These are phyloP conservation scores for Diglossa brunneiventris DNA, from an alignment of 2,113 vertebrate genomes.

Conservation along the genomic window DNA sequence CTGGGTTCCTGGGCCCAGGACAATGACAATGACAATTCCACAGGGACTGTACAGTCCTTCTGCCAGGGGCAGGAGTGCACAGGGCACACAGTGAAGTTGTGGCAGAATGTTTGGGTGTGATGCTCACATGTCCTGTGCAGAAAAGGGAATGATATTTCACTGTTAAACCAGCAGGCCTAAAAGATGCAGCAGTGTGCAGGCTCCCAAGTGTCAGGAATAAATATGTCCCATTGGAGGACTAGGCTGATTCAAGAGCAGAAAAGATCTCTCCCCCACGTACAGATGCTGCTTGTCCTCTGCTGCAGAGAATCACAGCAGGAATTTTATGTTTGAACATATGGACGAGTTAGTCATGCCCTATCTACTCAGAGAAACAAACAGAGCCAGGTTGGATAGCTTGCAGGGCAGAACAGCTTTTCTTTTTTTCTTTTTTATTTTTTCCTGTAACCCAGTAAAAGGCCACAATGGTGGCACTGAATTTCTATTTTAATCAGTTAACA, in stretches of 20 bases:
- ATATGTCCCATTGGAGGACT: neutral
- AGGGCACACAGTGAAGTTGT: neutral
- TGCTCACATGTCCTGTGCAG: neutral
- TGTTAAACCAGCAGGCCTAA: neutral
- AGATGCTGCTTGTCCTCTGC: slow-evolving; percentile 48
- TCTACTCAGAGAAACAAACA: slow-evolving; percentile 60
- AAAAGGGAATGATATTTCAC: neutral
- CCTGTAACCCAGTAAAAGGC: neutral
- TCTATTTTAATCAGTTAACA: slow-evolving; percentile 35
- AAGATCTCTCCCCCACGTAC: neutral
- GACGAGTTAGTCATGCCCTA: slow-evolving; percentile 65
- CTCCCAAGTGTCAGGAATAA: slow-evolving; percentile 15
- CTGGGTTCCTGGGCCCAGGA: neutral
- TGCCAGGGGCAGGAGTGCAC: neutral
- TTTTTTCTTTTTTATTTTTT: neutral
- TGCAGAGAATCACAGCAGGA: slow-evolving; percentile 54
- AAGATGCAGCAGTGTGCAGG: neutral
- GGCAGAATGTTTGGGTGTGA: neutral
- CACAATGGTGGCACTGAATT: neutral
- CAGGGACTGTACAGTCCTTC: neutral
- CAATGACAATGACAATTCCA: neutral
- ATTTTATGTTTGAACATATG: slow-evolving; percentile 63
- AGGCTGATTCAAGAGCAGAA: neutral
- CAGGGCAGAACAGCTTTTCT: slow-evolving; percentile 22
- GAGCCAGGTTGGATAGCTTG: slow-evolving; percentile 49